These are phyloP conservation scores for Rhagonycha fulva DNA, from an alignment of 2,888 invertebrate genomes.

Conservation along the genomic window DNA sequence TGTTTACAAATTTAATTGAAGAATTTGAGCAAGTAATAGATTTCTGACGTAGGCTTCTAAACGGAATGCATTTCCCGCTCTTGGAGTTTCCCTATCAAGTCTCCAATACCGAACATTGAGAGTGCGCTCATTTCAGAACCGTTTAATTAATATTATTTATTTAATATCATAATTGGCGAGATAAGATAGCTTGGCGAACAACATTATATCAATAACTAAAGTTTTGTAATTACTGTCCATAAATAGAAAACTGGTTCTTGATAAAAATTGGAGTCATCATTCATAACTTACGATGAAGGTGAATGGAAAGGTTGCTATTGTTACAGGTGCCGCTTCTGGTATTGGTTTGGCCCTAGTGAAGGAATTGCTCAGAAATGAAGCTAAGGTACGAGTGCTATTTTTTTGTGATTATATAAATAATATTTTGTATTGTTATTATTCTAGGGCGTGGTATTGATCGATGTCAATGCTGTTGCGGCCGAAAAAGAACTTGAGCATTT, in stretches of 20 bases:
- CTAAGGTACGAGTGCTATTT: conserved; percentile 4
- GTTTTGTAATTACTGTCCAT: not conserved
- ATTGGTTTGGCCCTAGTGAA: not conserved
- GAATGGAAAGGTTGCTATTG: not conserved
- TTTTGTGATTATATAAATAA: not conserved
- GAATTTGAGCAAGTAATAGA: too few species aligned
- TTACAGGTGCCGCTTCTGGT: not conserved
- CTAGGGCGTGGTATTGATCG: conserved; percentile 46
- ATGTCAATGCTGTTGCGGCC: conserved; percentile 51
- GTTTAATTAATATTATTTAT: not conserved
- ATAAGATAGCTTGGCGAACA: not conserved
- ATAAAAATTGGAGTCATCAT: not conserved
- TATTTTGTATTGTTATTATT: not conserved
- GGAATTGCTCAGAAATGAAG: conserved; percentile 8
- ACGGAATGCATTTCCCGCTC: not conserved
- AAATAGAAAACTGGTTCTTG: not conserved
- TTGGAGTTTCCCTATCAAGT: not conserved
- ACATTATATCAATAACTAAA: not conserved
- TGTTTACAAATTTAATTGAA: too few species aligned
- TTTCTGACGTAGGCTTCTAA: not conserved
- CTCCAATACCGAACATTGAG: not conserved
- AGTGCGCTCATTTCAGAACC: not conserved
- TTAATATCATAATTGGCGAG: not conserved
- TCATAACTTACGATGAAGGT: not conserved
- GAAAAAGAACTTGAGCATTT: conserved; percentile 66